Percentiles rank a stretch among this genome's conserved stretches.
These are phyloP conservation scores for Gallinago solitaria DNA, from an alignment of 2,797 vertebrate genomes.

Conservation along the genomic window DNA sequence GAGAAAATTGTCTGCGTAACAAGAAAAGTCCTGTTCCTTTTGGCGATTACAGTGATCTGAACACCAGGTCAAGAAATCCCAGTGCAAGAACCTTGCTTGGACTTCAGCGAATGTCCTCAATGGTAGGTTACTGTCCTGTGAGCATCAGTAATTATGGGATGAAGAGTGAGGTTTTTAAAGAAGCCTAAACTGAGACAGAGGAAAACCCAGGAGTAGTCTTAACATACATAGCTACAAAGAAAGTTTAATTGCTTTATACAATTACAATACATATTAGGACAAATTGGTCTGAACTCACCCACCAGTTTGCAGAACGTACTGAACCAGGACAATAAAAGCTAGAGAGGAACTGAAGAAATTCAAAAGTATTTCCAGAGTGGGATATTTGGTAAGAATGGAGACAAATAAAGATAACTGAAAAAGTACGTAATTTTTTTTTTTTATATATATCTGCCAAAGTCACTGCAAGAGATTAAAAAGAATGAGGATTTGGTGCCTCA, in stretches of 20 bases:
- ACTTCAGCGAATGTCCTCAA: background rate
- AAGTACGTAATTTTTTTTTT: fast-evolving
- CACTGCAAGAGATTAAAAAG: background rate
- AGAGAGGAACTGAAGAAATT: background rate
- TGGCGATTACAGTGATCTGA: background rate
- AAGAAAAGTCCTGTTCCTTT: background rate
- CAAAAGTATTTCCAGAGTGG: background rate
- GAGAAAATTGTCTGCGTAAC: background rate
- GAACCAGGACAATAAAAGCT: background rate
- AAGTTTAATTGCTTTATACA: background rate
- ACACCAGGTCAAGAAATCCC: background rate
- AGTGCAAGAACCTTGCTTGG: background rate
- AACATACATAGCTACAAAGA: background rate
- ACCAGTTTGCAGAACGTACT: background rate
- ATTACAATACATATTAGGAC: background rate
- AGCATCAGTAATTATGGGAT: background rate
- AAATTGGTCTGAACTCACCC: background rate
- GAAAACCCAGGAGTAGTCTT: background rate
- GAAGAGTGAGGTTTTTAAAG: background rate
- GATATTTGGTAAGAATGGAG: background rate
- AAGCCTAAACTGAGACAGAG: background rate
- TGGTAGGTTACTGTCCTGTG: background rate
- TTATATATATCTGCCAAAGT: background rate
- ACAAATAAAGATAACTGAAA: background rate
- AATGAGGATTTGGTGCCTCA: background rate